Percentiles rank a stretch among this genome's conserved stretches.
phyloP scores from a whole-genome alignment of 2,888 invertebrate genomes.

The Drosophila nr. perissopoda region DNA sequence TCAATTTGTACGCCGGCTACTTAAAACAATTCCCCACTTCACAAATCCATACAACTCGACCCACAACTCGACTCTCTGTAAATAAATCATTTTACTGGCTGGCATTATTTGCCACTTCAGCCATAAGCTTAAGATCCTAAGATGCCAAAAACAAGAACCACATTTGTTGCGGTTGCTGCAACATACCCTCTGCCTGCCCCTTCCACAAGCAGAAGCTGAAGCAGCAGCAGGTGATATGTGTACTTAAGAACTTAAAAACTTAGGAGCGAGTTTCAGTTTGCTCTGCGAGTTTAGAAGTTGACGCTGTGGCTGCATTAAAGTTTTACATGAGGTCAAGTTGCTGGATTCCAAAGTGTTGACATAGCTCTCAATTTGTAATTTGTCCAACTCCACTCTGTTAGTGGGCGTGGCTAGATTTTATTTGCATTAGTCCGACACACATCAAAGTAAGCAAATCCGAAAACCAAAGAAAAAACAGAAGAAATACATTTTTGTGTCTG shows the following conservation, averaged over 20 bases:
- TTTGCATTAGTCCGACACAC: slow-evolving; percentile 67
- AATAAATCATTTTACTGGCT: slow-evolving; percentile 63
- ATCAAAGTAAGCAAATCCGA: slow-evolving; percentile 32
- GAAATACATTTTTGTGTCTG: slow-evolving; percentile 34
- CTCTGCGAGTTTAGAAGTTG: slow-evolving; percentile 46
- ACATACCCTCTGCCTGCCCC: neutral
- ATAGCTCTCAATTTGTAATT: slow-evolving; percentile 70
- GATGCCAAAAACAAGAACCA: slow-evolving; percentile 54
- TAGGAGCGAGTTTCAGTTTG: slow-evolving; percentile 60
- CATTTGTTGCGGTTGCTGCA: slow-evolving; percentile 58
- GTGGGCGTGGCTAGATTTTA: slow-evolving; percentile 50
- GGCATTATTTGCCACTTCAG: slow-evolving; percentile 53
- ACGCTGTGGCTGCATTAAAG: slow-evolving; percentile 64
- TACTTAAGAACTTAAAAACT: slow-evolving; percentile 71
- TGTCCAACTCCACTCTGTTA: slow-evolving; percentile 37
- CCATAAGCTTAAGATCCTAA: slow-evolving; percentile 49
- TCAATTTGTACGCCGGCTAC: slow-evolving; percentile 7
- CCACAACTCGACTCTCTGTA: slow-evolving; percentile 25
- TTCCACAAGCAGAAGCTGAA: slow-evolving; percentile 6
- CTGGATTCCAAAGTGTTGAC: slow-evolving; percentile 50
- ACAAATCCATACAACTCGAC: neutral
- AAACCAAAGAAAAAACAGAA: neutral
- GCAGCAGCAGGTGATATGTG: slow-evolving; percentile 63
- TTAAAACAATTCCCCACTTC: neutral
- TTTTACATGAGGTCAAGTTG: slow-evolving; percentile 57